A percentile compares a stretch with the other conserved stretches of the same genome.
Evolutionary conservation across 2,888 invertebrate species (phyloP).

Genomic region (Ichneumoninae sp.): DNA sequence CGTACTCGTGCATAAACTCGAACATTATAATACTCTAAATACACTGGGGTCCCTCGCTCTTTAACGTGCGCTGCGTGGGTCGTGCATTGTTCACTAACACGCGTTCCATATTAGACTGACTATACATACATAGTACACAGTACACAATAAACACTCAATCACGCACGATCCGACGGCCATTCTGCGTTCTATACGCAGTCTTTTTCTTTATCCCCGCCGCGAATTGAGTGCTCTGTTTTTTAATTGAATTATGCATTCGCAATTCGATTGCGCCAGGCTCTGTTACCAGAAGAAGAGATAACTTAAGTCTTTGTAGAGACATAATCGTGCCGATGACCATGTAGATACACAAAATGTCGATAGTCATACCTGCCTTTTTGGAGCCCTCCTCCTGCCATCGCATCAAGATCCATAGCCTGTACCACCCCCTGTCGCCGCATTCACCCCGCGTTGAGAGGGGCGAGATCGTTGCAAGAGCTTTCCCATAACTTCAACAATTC

Average conservation of each 20-base stretch:
- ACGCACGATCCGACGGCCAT: constrained; percentile 62
- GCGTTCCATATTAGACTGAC: constrained; percentile 49
- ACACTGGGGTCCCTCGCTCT: constrained; percentile 43
- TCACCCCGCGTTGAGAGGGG: constrained; percentile 16
- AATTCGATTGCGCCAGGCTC: not conserved
- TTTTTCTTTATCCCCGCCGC: constrained; percentile 50
- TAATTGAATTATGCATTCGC: constrained; percentile 8
- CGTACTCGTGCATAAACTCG: constrained; percentile 61
- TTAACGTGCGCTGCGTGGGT: constrained; percentile 43
- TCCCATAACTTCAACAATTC: constrained; percentile 81
- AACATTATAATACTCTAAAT: constrained; percentile 55
- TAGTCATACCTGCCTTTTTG: not conserved
- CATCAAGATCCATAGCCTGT: constrained; percentile 12
- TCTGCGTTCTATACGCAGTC: constrained; percentile 52
- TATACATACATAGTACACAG: constrained; percentile 45
- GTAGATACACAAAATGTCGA: not conserved
- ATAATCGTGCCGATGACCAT: not conserved
- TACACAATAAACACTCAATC: constrained; percentile 66
- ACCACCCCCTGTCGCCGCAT: not conserved
- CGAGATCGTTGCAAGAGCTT: constrained; percentile 58
- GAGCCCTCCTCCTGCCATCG: not conserved
- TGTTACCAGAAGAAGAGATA: not conserved
- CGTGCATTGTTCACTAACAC: constrained; percentile 61
- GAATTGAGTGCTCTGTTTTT: not conserved
- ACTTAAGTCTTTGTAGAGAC: not conserved